A percentile compares a stretch with the other conserved stretches of the same genome.
phyloP scores from a whole-genome alignment of 2,888 invertebrate genomes.

The Thyatira batis region DNA sequence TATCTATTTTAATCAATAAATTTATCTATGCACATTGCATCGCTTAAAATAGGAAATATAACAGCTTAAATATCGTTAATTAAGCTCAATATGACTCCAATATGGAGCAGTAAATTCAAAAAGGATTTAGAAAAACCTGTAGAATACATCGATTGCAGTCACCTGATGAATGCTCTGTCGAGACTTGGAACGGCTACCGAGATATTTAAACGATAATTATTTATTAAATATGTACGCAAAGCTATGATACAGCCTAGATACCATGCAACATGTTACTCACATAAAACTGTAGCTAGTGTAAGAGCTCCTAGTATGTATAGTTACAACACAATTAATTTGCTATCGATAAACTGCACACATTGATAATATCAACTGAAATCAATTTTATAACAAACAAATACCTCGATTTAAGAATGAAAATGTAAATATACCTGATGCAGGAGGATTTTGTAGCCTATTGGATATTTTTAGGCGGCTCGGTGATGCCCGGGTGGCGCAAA shows the following conservation, averaged over 20 bases:
- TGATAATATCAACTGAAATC: background rate
- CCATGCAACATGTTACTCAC: background rate
- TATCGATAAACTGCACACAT: background rate
- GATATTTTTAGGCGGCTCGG: background rate
- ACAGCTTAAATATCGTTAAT: too few species aligned
- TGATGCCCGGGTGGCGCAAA: slow-evolving; percentile 4
- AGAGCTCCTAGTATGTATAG: background rate
- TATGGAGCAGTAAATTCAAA: too few species aligned
- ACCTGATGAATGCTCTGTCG: background rate
- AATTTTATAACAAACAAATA: background rate
- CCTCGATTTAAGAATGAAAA: background rate
- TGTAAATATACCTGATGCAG: slow-evolving; percentile 11
- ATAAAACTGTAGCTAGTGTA: background rate
- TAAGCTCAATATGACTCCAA: too few species aligned
- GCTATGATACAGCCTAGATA: background rate
- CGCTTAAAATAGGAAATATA: too few species aligned
- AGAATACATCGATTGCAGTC: background rate
- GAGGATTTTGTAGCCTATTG: background rate
- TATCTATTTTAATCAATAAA: too few species aligned
- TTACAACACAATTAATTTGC: background rate
- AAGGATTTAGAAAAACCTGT: background rate
- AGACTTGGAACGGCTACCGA: background rate
- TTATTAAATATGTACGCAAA: background rate
- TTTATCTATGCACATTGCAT: too few species aligned
- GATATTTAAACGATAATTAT: background rate